Conservation (phyloP, 2,888 invertebrate species). For the Agonopterix subpropinquella region DNA sequence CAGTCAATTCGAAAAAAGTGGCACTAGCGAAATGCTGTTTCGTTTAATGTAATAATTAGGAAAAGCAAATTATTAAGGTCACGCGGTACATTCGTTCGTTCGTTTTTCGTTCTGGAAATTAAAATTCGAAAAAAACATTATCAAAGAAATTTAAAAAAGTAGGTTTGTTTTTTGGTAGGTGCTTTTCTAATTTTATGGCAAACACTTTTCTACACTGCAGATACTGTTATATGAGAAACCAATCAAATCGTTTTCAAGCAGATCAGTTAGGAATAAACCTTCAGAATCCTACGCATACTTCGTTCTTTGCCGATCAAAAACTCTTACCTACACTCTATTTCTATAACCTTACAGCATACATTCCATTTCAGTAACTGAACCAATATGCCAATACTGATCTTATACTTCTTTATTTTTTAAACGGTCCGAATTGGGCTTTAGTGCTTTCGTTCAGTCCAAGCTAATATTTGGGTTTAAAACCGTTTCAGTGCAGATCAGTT, state of each 20-base stretch:
- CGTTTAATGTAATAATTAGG: too few relatives aligned
- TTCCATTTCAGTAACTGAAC: neutral
- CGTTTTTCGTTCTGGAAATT: too few relatives aligned
- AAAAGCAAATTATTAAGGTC: too few relatives aligned
- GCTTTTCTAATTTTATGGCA: too few relatives aligned
- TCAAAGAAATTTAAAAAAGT: too few relatives aligned
- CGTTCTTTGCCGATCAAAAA: constrained; percentile 4
- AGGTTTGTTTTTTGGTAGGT: too few relatives aligned
- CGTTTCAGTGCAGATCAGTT: neutral
- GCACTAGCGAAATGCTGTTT: too few relatives aligned
- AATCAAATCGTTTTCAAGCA: neutral
- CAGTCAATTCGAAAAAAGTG: too few relatives aligned
- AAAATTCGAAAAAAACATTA: too few relatives aligned
- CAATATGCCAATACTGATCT: constrained; percentile 18
- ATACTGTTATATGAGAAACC: too few relatives aligned
- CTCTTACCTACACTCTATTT: constrained; percentile 4
- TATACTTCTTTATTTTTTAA: constrained; percentile 22
- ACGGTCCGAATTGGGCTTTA: constrained; percentile 25
- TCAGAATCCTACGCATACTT: neutral
- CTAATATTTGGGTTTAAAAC: constrained; percentile 34
- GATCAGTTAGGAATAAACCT: constrained; percentile 11
- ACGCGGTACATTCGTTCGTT: too few relatives aligned
- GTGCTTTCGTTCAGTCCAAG: constrained; percentile 25
- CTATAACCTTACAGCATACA: constrained; percentile 18
- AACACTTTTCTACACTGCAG: too few relatives aligned